Conservation (phyloP, 2,888 invertebrate species). For the Brachycybe producta region DNA sequence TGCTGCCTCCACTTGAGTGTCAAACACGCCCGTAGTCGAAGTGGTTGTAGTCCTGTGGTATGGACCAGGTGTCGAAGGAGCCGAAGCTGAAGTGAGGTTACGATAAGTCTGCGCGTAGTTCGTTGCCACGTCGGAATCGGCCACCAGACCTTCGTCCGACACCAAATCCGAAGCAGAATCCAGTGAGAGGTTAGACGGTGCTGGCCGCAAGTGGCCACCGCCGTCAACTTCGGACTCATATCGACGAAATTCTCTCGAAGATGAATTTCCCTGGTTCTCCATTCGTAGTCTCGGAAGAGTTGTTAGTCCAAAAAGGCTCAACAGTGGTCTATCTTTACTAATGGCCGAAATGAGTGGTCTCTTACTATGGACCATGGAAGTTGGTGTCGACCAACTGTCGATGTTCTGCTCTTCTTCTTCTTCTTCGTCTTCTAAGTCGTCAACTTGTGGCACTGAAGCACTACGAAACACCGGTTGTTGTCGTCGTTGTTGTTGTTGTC, state of each 20-base stretch:
- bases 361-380: background rate
- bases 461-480: constrained; percentile 51
- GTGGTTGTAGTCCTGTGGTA: background rate
- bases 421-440: constrained; percentile 40
- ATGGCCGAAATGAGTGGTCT: background rate
- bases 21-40: background rate
- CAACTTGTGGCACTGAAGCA: constrained; percentile 77
- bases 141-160: constrained; percentile 17
- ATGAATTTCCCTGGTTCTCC: no score
- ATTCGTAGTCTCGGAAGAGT: background rate
- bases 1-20: constrained; percentile 1
- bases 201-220: background rate
- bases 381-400: background rate
- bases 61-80: constrained; percentile 13
- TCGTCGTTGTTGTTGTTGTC: constrained; percentile 15
- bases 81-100: constrained; percentile 10
- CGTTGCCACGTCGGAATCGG: constrained; percentile 6
- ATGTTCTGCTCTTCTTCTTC: constrained; percentile 8
- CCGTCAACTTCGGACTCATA: background rate
- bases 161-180: background rate
- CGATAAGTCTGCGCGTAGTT: constrained; percentile 13
- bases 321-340: background rate
- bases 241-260: background rate
- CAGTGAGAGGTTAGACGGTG: background rate
- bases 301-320: background rate